Percentiles rank a stretch among this genome's conserved stretches.
These are phyloP conservation scores for Salticus scenicus DNA, from an alignment of 2,888 invertebrate species.

Conservation along the genomic window DNA sequence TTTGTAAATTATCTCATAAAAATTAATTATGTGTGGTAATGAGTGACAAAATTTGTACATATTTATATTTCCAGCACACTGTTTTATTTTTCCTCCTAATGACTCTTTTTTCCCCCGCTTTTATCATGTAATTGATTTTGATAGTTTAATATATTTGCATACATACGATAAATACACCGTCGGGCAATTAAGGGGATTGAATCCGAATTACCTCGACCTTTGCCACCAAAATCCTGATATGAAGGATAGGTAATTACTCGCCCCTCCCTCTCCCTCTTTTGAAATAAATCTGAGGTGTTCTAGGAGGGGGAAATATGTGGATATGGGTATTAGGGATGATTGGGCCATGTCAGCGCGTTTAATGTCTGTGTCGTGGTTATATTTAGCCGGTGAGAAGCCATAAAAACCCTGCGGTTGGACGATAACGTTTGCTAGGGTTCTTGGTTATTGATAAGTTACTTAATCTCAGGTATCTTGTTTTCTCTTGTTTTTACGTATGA, in stretches of 20 bases:
- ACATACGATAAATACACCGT: too few species aligned
- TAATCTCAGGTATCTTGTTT: neutral
- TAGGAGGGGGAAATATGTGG: neutral
- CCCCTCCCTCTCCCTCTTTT: neutral
- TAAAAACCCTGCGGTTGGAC: conserved; percentile 9
- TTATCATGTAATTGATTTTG: too few species aligned
- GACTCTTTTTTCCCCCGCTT: too few species aligned
- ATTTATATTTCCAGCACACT: too few species aligned
- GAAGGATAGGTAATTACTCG: neutral
- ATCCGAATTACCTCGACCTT: neutral
- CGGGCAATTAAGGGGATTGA: too few species aligned
- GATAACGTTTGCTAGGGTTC: neutral
- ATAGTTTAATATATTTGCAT: too few species aligned
- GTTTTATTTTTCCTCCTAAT: too few species aligned
- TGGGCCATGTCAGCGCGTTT: conserved; percentile 15
- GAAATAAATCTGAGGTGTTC: neutral
- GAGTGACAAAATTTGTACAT: too few species aligned
- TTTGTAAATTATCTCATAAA: too few species aligned
- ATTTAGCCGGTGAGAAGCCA: conserved; percentile 21
- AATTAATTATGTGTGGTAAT: too few species aligned
- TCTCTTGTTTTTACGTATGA: neutral
- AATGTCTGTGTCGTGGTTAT: conserved; percentile 24
- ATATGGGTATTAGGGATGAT: neutral
- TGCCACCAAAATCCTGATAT: neutral
- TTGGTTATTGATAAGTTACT: neutral